These are phyloP conservation scores for Phodopus roborovskii DNA, from an alignment of 2,113 vertebrate species.

Conservation along the genomic window DNA sequence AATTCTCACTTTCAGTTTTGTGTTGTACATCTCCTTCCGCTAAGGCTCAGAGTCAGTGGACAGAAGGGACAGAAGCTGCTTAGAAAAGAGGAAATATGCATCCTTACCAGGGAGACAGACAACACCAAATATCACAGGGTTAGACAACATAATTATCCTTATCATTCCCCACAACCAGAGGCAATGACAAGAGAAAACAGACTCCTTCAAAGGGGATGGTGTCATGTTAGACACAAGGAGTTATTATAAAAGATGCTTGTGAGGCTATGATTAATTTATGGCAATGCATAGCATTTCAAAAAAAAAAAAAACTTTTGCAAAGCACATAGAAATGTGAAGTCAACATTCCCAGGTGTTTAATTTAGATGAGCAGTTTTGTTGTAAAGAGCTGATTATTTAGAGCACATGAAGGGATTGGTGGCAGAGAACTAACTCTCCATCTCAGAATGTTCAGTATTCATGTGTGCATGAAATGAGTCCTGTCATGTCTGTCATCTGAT, in stretches of 20 bases:
- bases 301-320: slow-evolving; percentile 37
- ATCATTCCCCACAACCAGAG: slow-evolving; percentile 66
- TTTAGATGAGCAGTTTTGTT: slow-evolving; percentile 72
- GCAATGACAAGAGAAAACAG: slow-evolving; percentile 69
- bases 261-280: slow-evolving; percentile 65
- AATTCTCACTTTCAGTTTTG: neutral
- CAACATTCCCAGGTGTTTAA: slow-evolving; percentile 55
- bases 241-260: slow-evolving; percentile 12
- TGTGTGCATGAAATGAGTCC: slow-evolving; percentile 77
- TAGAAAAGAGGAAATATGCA: slow-evolving; percentile 66
- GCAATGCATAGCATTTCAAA: slow-evolving; percentile 8
- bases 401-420: neutral
- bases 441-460: slow-evolving; percentile 76
- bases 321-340: slow-evolving; percentile 52
- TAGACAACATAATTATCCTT: slow-evolving; percentile 73
- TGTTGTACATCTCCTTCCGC: slow-evolving; percentile 54
- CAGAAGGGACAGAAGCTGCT: slow-evolving; percentile 68
- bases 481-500: slow-evolving; percentile 80
- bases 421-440: slow-evolving; percentile 51
- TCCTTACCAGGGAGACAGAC: slow-evolving; percentile 52
- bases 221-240: slow-evolving; percentile 53
- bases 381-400: slow-evolving; percentile 67
- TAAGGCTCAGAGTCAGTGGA: slow-evolving; percentile 67
- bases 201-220: slow-evolving; percentile 69
- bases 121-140: slow-evolving; percentile 50